These are phyloP conservation scores for Ibycter americanus DNA, from an alignment of 2,797 vertebrate species.

Conservation along the genomic window DNA sequence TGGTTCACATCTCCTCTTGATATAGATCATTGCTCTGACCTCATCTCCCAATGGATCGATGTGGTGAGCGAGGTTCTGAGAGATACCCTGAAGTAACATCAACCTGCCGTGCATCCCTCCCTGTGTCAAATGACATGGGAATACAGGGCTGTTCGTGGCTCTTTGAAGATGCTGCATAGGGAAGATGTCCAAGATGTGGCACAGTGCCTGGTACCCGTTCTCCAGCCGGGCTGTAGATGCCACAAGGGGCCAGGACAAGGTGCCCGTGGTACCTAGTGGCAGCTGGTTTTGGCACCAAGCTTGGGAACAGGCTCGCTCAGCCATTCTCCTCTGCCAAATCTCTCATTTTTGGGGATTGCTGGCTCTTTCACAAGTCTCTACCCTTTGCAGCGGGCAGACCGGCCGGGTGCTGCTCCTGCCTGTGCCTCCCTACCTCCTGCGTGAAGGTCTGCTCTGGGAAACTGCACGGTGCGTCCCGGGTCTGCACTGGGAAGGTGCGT, in stretches of 20 bases:
- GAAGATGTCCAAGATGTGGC: fast-evolving
- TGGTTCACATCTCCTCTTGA: not conserved
- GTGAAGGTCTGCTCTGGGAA: not conserved
- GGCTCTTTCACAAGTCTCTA: not conserved
- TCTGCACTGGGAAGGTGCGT: not conserved
- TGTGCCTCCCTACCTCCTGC: not conserved
- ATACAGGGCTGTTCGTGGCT: fast-evolving
- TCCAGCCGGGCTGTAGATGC: not conserved
- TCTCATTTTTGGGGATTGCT: not conserved
- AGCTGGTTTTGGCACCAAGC: not conserved
- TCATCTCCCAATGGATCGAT: fast-evolving
- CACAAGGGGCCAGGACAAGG: fast-evolving
- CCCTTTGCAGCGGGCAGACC: not conserved
- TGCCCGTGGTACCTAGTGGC: not conserved
- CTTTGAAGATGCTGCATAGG: fast-evolving
- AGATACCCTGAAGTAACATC: not conserved
- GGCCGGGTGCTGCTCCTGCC: not conserved
- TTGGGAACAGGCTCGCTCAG: not conserved
- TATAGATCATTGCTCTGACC: too few relatives aligned
- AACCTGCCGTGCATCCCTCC: not conserved
- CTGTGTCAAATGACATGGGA: fast-evolving
- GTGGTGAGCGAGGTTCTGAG: fast-evolving
- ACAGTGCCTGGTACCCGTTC: fast-evolving
- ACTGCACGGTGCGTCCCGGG: fast-evolving
- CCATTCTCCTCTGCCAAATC: not conserved